Conservation (phyloP, 2,888 invertebrate species). For the Thumatha senex region DNA sequence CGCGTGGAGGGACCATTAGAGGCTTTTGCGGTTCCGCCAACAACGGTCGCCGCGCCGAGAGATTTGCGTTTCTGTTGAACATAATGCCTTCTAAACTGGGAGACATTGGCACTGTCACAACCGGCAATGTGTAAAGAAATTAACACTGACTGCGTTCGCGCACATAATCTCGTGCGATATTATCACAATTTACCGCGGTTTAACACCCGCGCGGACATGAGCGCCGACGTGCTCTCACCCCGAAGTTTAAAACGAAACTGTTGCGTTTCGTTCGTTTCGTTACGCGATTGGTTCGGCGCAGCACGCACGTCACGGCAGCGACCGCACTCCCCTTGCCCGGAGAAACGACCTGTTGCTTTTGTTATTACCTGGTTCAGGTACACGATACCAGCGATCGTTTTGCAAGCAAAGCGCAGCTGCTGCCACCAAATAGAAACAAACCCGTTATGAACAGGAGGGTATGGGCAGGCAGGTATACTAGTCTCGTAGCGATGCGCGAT, state of each 20-base stretch:
- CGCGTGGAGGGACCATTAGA: constrained; percentile 71
- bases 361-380: constrained; percentile 76
- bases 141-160: constrained; percentile 69
- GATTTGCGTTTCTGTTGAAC: constrained; percentile 78
- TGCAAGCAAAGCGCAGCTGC: constrained; percentile 68
- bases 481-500: constrained; percentile 40
- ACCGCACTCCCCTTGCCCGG: constrained; percentile 65
- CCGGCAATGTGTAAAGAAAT: constrained; percentile 47
- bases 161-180: constrained; percentile 70
- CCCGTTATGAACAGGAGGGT: constrained; percentile 44
- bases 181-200: constrained; percentile 38
- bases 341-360: constrained; percentile 81
- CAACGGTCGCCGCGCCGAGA: constrained; percentile 78
- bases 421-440: constrained; percentile 56
- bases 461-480: no score
- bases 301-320: constrained; percentile 31
- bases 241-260: constrained; percentile 61
- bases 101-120: constrained; percentile 80
- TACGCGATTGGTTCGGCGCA: constrained; percentile 16
- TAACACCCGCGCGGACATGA: constrained; percentile 38
- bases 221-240: constrained; percentile 46
- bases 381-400: constrained; percentile 57
- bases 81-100: constrained; percentile 79
- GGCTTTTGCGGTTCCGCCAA: constrained; percentile 78
- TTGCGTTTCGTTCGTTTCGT: constrained; percentile 11